These are phyloP conservation scores for Anolis carolinensis DNA, from an alignment of 2,113 vertebrate species.

Conservation along the genomic window DNA sequence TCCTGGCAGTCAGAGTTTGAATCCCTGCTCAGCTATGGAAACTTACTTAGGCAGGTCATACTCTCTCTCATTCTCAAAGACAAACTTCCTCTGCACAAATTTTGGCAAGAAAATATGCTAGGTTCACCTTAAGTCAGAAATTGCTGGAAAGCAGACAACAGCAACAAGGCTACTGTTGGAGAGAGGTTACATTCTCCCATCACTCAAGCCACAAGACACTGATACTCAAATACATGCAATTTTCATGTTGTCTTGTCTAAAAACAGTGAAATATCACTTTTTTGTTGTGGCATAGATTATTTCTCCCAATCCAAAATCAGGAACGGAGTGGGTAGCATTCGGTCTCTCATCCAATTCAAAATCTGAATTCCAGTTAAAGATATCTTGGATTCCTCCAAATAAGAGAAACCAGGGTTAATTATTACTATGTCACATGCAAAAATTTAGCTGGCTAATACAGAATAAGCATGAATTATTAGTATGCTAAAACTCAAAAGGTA, in stretches of 20 bases:
- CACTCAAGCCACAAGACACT: not conserved
- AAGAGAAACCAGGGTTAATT: not conserved
- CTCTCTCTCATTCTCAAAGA: not conserved
- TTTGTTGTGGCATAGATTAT: not conserved
- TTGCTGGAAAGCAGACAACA: too few relatives aligned
- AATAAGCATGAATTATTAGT: not conserved
- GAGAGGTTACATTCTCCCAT: not conserved
- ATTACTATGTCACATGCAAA: not conserved
- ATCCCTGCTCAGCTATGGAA: too few relatives aligned
- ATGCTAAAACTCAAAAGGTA: constrained; percentile 44
- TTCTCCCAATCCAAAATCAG: not conserved
- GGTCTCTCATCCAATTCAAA: not conserved
- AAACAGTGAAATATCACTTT: not conserved
- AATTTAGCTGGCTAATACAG: too few relatives aligned
- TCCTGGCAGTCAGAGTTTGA: too few relatives aligned
- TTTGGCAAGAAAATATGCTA: too few relatives aligned
- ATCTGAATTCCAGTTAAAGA: not conserved
- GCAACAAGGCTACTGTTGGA: too few relatives aligned
- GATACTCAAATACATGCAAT: not conserved
- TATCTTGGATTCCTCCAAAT: not conserved
- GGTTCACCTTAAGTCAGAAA: too few relatives aligned
- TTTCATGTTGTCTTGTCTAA: not conserved
- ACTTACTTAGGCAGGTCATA: too few relatives aligned
- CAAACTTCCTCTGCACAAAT: not conserved
- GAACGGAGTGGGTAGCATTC: not conserved